Percentiles rank a stretch among this genome's conserved stretches.
These are phyloP conservation scores for Danio jaintianensis DNA, from an alignment of 2,797 vertebrate species.

Conservation along the genomic window DNA sequence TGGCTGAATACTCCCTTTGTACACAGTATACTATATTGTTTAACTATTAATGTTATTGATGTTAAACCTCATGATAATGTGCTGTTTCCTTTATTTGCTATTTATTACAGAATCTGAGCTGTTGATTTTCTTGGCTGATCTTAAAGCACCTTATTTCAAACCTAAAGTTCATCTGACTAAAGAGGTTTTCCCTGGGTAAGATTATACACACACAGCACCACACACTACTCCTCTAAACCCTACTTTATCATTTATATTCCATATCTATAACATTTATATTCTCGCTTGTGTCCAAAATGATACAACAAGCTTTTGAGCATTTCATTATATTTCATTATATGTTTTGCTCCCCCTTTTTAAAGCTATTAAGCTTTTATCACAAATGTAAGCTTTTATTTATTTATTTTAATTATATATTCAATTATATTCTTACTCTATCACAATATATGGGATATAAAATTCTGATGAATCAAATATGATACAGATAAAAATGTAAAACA, in stretches of 20 bases:
- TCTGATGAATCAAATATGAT: neutral
- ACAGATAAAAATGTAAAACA: neutral
- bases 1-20: neutral
- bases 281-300: neutral
- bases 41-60: neutral
- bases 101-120: constrained; percentile 84
- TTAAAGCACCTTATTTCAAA: constrained; percentile 93
- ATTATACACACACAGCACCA: neutral
- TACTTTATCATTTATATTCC: too few relatives aligned
- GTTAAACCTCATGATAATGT: neutral
- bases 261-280: too few relatives aligned
- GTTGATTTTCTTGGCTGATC: constrained; percentile 91
- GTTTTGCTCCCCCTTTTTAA: neutral
- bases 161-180: constrained; percentile 83
- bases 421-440: neutral
- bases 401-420: too few relatives aligned
- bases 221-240: neutral
- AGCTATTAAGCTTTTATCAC: neutral
- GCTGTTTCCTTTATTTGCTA: neutral
- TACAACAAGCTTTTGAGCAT: neutral
- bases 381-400: neutral
- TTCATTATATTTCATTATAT: neutral
- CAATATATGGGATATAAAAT: neutral
- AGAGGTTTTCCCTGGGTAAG: constrained; percentile 82
- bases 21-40: neutral